Base-by-base conservation (phyloP, 2,888 invertebrate species). In the Caenorhabditis angaria region DNA sequence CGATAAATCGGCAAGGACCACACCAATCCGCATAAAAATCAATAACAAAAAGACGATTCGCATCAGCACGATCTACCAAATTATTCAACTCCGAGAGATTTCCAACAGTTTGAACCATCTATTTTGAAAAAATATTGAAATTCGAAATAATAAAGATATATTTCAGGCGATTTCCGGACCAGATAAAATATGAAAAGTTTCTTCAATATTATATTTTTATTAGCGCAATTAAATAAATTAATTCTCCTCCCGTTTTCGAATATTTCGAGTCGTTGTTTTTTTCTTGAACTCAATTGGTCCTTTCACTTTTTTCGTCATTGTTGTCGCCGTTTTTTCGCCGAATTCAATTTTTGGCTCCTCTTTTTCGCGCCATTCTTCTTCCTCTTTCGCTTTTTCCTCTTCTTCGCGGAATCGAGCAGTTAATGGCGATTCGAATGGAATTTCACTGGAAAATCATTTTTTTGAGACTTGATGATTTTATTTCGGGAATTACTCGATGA, bases 1-100 rank as follows among this genome's bases (percentile, higher is more conserved):
- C 94, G 85, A 99, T 95, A 86, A 93, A 91, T 86, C 93, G 93
- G 87, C 80, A 80, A n/a, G 80, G 80, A 18, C 70, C 70, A 66
- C 80, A 86, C 85, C 85, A 85, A 27, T 81, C 69, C 0, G 87
- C 86, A 55, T 78, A 87, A 58, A 87, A 87, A 51, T 87, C 87
- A 51, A 84, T 65, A 28, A 87, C 80, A 12, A 85, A 67, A 8
- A 85, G 65, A 4, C 62, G 72, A 41, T 41, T 25, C 12, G 54
- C 27, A 27, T 25, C 25, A 10, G 54, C 25, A 10, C 24, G 4
- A 4, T 54, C 58, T 41, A 70, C 6, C 24, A 70, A 32, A 18
- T 55, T 32, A 24, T 57, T 51, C 32, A 70, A 29, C 32, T 70
- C 70, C 1, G 28, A 22, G 3, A 65, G 53, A 10, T 32, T 32